Conservation (phyloP, 2,888 invertebrate species). For the Dasysyrphus tricinctus region DNA sequence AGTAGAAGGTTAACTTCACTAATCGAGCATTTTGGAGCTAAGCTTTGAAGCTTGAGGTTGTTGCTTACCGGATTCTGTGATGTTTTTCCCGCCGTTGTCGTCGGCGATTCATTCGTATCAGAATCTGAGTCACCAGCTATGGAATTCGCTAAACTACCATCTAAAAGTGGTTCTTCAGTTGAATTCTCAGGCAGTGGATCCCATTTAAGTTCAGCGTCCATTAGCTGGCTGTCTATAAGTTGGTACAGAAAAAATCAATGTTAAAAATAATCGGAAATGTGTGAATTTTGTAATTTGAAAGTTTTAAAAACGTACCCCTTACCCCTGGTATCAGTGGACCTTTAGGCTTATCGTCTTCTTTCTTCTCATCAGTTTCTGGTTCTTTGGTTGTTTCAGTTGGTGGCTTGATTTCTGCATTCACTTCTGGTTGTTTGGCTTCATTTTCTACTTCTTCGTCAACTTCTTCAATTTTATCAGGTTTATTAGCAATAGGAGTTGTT, state of each 20-base stretch:
- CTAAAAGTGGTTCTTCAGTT: slow-evolving; percentile 77
- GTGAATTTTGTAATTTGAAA: slow-evolving; percentile 1
- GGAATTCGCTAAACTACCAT: slow-evolving; percentile 77
- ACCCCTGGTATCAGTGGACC: slow-evolving; percentile 82
- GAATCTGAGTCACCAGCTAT: slow-evolving; percentile 68
- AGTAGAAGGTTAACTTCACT: slow-evolving; percentile 83
- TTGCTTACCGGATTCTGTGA: slow-evolving; percentile 83
- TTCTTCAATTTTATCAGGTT: slow-evolving; percentile 77
- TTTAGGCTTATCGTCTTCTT: slow-evolving; percentile 45
- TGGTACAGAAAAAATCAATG: background rate
- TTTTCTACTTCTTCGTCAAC: slow-evolving; percentile 82
- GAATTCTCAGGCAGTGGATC: slow-evolving; percentile 85
- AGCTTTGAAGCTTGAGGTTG: slow-evolving; percentile 57
- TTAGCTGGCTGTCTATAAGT: slow-evolving; percentile 83
- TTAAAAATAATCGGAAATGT: background rate
- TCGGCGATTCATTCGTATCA: slow-evolving; percentile 77
- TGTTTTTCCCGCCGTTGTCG: slow-evolving; percentile 50
- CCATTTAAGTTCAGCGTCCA: slow-evolving; percentile 85
- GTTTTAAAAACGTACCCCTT: slow-evolving; percentile 84
- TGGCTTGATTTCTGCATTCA: slow-evolving; percentile 18
- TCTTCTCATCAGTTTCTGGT: slow-evolving; percentile 4
- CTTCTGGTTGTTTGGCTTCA: slow-evolving; percentile 65
- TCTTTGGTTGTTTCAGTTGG: slow-evolving; percentile 8
- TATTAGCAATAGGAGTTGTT: background rate
- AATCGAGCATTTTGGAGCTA: slow-evolving; percentile 85